Conservation (phyloP, 2,113 vertebrate species). For the Raja brachyura region DNA sequence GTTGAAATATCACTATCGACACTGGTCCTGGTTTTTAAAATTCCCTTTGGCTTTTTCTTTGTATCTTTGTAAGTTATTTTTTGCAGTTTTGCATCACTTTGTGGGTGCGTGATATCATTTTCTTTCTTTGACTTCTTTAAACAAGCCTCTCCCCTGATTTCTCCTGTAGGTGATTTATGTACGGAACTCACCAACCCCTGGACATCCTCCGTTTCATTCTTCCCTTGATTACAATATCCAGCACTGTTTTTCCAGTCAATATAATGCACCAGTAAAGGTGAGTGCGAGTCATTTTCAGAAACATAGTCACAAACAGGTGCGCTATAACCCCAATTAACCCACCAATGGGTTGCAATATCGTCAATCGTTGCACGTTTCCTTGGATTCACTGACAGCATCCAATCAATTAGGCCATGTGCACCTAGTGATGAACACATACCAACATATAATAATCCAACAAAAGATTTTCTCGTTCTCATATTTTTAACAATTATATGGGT, state of each 20-base stretch:
- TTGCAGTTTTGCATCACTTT: constrained; percentile 35
- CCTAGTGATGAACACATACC: constrained; percentile 48
- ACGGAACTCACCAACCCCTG: constrained; percentile 38
- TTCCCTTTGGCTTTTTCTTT: constrained; percentile 61
- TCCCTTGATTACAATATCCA: neutral
- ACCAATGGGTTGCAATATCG: constrained; percentile 68
- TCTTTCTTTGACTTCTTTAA: constrained; percentile 66
- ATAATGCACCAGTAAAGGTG: constrained; percentile 60
- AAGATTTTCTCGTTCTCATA: neutral
- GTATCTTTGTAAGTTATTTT: constrained; percentile 42
- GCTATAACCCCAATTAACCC: constrained; percentile 67
- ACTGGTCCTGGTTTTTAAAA: constrained; percentile 62
- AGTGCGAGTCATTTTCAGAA: constrained; percentile 55
- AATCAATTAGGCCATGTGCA: constrained; percentile 63
- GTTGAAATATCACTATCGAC: constrained; percentile 54
- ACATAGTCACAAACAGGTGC: constrained; percentile 59
- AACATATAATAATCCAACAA: neutral
- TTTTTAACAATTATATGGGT: neutral
- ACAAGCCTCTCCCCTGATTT: constrained; percentile 47
- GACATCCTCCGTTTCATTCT: neutral
- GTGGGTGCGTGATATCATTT: constrained; percentile 57
- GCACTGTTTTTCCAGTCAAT: constrained; percentile 62
- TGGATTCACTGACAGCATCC: constrained; percentile 58
- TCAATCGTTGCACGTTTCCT: constrained; percentile 63
- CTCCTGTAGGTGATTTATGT: constrained; percentile 46